A percentile compares a stretch with the other conserved stretches of the same genome.
Evolutionary conservation across 2,113 vertebrate genomes (phyloP).

Genomic region (Hippocampus mohnikei): DNA sequence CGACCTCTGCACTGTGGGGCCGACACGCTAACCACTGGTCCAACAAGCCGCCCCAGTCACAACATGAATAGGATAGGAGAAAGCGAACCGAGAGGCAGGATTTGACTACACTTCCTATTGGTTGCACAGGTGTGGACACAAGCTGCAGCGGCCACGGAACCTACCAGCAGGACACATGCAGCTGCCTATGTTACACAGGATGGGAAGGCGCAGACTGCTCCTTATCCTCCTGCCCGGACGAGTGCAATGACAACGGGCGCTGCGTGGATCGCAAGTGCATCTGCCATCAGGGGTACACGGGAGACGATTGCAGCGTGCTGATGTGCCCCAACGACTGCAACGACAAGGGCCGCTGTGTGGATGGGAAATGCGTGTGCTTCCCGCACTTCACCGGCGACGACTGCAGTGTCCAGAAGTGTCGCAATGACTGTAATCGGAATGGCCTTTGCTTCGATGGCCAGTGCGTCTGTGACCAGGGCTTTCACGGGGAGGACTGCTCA

Average conservation of each 20-base stretch:
- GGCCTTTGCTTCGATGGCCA: slow-evolving; percentile 81
- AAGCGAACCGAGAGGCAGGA: no score
- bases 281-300: slow-evolving; percentile 73
- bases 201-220: slow-evolving; percentile 83
- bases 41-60: no score
- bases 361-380: slow-evolving; percentile 77
- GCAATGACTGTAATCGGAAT: slow-evolving; percentile 73
- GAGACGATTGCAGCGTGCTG: slow-evolving; percentile 74
- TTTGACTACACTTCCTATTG: not conserved
- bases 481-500: slow-evolving; percentile 80
- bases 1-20: no score
- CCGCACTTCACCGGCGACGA: slow-evolving; percentile 70
- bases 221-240: slow-evolving; percentile 74
- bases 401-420: slow-evolving; percentile 78
- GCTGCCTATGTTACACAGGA: slow-evolving; percentile 78
- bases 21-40: no score
- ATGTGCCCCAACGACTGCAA: slow-evolving; percentile 79
- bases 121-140: slow-evolving; percentile 54
- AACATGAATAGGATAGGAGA: no score
- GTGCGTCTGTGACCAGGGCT: slow-evolving; percentile 81
- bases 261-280: slow-evolving; percentile 75
- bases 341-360: slow-evolving; percentile 76
- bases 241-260: slow-evolving; percentile 76
- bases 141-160: slow-evolving; percentile 76
- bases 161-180: slow-evolving; percentile 68